phyloP scores from a whole-genome alignment of 1,140 invertebrate genomes.

The Wiebesia pumilae region DNA sequence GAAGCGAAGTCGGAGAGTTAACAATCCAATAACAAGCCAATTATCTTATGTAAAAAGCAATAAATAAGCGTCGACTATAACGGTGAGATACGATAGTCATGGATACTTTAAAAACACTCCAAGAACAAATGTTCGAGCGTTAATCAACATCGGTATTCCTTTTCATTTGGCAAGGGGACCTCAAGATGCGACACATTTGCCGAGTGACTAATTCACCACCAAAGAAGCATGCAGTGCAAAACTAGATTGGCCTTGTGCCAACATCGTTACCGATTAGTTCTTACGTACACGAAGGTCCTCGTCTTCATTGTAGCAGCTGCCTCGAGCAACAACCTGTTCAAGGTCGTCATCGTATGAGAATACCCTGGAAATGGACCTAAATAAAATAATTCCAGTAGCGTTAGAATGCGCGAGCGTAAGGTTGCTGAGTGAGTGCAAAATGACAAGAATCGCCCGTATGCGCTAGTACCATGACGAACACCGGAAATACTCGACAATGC shows the following conservation, averaged over 20 bases:
- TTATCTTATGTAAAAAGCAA: constrained; percentile 15
- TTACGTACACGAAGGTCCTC: background rate
- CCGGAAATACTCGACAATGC: background rate
- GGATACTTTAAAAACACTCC: background rate
- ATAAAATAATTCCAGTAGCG: background rate
- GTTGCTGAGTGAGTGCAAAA: background rate
- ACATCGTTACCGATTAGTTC: constrained; percentile 46
- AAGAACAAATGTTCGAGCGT: background rate
- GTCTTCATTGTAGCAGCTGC: background rate
- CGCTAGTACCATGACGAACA: background rate
- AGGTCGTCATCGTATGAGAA: background rate
- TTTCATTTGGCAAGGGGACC: constrained; percentile 13
- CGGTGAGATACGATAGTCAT: background rate
- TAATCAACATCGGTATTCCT: constrained; percentile 47
- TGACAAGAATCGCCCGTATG: background rate
- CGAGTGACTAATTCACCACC: constrained; percentile 3
- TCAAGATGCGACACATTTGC: background rate
- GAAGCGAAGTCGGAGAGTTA: background rate
- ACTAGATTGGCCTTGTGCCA: constrained; percentile 15
- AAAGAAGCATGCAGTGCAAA: background rate
- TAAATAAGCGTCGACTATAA: constrained; percentile 17
- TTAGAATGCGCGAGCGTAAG: background rate
- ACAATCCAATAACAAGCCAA: constrained; percentile 36
- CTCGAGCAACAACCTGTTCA: background rate
- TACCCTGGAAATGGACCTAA: background rate